Evolutionary conservation across 2,113 vertebrate species (phyloP).

Genomic region (Lepus americanus): DNA sequence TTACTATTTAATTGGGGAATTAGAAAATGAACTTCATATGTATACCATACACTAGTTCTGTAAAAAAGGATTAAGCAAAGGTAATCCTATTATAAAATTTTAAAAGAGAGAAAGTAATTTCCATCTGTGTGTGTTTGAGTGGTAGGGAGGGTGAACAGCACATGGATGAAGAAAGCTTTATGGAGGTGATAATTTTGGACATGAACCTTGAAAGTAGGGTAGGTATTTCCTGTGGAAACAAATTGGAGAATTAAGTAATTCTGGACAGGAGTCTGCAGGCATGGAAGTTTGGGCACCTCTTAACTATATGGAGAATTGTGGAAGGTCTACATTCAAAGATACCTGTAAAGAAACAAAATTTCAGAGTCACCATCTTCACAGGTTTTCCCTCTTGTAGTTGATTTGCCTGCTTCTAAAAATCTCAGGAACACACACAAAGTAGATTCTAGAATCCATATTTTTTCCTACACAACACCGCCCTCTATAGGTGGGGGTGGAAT

Average conservation of each 20-base stretch:
- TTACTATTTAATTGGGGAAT: background rate
- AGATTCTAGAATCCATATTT: background rate
- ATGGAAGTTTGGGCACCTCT: background rate
- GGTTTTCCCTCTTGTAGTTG: background rate
- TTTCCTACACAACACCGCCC: background rate
- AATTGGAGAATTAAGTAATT: background rate
- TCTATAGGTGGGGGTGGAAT: background rate
- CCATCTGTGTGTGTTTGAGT: background rate
- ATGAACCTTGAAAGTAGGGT: background rate
- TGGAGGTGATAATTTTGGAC: background rate
- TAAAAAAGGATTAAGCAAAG: background rate
- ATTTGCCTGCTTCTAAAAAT: background rate
- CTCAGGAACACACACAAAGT: background rate
- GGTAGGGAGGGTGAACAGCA: accelerated
- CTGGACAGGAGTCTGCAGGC: background rate
- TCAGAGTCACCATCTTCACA: background rate
- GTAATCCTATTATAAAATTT: background rate
- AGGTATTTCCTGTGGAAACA: background rate
- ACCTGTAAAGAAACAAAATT: background rate
- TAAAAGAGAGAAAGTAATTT: background rate
- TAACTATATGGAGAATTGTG: background rate
- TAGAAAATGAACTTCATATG: background rate
- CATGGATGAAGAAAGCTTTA: background rate
- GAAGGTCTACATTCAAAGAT: background rate
- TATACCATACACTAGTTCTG: background rate